phyloP scores from a whole-genome alignment of 2,888 invertebrate genomes.

The Drosophila recens region DNA sequence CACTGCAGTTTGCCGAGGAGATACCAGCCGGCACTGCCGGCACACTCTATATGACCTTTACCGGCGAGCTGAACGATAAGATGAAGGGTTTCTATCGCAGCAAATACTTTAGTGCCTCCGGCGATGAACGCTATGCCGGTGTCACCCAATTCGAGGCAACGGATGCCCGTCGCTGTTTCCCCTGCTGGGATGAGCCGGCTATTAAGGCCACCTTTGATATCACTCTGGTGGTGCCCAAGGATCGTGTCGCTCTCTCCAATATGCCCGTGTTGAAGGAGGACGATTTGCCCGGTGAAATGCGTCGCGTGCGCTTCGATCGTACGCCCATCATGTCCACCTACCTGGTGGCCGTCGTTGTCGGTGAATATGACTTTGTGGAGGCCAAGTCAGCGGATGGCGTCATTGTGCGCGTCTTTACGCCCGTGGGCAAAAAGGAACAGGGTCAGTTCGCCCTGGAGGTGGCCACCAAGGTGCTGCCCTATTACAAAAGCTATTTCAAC shows the following conservation, averaged over 20 bases:
- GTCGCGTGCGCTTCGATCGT: slow-evolving; percentile 89
- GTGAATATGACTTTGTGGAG: slow-evolving; percentile 97
- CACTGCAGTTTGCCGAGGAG: slow-evolving; percentile 88
- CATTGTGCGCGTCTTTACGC: slow-evolving; percentile 92
- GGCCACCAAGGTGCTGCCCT: slow-evolving; percentile 95
- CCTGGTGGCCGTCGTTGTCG: slow-evolving; percentile 96
- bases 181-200: slow-evolving; percentile 99
- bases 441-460: slow-evolving; percentile 96
- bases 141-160: slow-evolving; percentile 97
- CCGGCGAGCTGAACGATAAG: slow-evolving; percentile 95
- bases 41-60: slow-evolving; percentile 89
- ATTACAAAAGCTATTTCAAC: slow-evolving; percentile 97
- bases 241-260: slow-evolving; percentile 95
- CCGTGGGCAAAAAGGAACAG: slow-evolving; percentile 95
- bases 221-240: slow-evolving; percentile 91
- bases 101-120: slow-evolving; percentile 91
- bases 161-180: slow-evolving; percentile 96
- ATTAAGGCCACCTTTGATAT: slow-evolving; percentile 98
- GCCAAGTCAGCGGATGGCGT: slow-evolving; percentile 93
- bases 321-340: slow-evolving; percentile 98
- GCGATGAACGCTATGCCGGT: slow-evolving; percentile 93
- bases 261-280: slow-evolving; percentile 90
- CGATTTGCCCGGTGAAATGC: slow-evolving; percentile 85
- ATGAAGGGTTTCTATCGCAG: slow-evolving; percentile 98
- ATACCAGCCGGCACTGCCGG: slow-evolving; percentile 87